Evolutionary conservation across 2,888 invertebrate genomes (phyloP).

Genomic region (Azorinus chamasolen): DNA sequence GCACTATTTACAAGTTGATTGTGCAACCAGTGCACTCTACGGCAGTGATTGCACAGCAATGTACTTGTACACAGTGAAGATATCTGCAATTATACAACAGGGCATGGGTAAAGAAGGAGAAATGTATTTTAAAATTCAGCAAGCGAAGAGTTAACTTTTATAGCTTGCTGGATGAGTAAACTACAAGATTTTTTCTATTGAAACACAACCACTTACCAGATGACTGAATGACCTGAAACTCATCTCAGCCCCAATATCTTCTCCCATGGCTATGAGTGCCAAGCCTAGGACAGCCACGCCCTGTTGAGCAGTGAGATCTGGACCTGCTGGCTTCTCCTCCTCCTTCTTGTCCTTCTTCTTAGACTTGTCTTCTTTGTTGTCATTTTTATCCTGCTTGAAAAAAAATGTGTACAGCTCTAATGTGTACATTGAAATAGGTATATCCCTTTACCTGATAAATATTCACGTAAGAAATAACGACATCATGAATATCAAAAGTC

Average conservation of each 20-base stretch:
- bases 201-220: conserved; percentile 88
- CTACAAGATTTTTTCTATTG: not conserved
- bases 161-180: too few relatives aligned
- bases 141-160: too few relatives aligned
- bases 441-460: too few relatives aligned
- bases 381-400: conserved; percentile 75
- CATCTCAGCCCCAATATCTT: conserved; percentile 99
- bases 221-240: conserved; percentile 98
- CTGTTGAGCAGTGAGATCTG: conserved; percentile 90
- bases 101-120: not conserved
- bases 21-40: too few relatives aligned
- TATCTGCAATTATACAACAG: too few relatives aligned
- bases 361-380: conserved; percentile 91
- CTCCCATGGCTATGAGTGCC: conserved; percentile 99
- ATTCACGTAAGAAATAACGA: too few relatives aligned
- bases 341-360: conserved; percentile 85
- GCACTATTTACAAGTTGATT: too few relatives aligned
- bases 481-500: too few relatives aligned
- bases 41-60: too few relatives aligned
- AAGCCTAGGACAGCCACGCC: conserved; percentile 98
- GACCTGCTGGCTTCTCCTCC: conserved; percentile 83
- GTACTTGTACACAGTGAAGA: too few relatives aligned
- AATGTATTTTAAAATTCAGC: too few relatives aligned
- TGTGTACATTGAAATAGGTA: too few relatives aligned
- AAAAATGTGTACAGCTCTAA: conserved; percentile 78